Percentiles rank a stretch among this genome's conserved stretches.
Evolutionary conservation across 1,140 invertebrate species (phyloP).

Genomic region (Hetaerina americana): DNA sequence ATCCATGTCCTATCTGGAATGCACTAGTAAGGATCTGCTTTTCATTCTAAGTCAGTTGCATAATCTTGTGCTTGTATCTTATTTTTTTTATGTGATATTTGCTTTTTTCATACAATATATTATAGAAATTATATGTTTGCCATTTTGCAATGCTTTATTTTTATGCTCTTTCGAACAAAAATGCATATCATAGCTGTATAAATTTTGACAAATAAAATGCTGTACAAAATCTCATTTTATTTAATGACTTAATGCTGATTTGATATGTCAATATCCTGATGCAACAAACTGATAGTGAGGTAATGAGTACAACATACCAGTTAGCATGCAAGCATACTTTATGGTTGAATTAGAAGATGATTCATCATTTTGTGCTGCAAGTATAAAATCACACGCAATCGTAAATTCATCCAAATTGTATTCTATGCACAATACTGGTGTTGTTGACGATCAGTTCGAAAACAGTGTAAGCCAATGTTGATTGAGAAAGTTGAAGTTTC

Average conservation of each 20-base stretch:
- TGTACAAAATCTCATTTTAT: constrained; percentile 33
- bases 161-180: constrained; percentile 54
- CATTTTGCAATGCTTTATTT: constrained; percentile 16
- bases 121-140: constrained; percentile 12
- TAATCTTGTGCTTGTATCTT: constrained; percentile 12
- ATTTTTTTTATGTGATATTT: constrained; percentile 13
- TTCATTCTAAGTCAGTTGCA: constrained; percentile 15
- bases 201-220: constrained; percentile 52
- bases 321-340: too few relatives aligned
- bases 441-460: too few relatives aligned
- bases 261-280: too few relatives aligned
- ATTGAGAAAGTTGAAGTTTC: too few relatives aligned
- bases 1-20: constrained; percentile 11
- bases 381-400: too few relatives aligned
- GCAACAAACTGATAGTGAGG: too few relatives aligned
- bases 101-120: constrained; percentile 13
- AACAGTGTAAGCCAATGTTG: too few relatives aligned
- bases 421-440: too few relatives aligned
- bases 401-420: too few relatives aligned
- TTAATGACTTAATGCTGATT: background rate
- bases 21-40: constrained; percentile 15
- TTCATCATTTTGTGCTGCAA: too few relatives aligned
- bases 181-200: constrained; percentile 79
- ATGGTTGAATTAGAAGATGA: too few relatives aligned
- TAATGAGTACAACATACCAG: too few relatives aligned